A percentile compares a stretch with the other conserved stretches of the same genome.
phyloP scores from a whole-genome alignment of 2,113 vertebrate species.

The Pseudois nayaur region DNA sequence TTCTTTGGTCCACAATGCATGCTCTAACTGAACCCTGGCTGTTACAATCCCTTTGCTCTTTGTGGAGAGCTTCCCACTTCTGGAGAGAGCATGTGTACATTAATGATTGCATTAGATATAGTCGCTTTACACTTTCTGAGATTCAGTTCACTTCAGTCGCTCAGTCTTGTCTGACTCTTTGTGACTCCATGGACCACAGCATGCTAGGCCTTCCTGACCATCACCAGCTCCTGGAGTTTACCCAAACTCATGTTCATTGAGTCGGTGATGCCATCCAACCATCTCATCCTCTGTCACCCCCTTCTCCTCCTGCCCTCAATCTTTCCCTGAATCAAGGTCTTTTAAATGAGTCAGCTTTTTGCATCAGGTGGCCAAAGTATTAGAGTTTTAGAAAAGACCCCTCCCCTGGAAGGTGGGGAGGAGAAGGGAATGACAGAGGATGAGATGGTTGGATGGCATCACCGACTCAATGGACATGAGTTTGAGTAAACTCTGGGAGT shows the following conservation, averaged over 20 bases:
- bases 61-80: not conserved
- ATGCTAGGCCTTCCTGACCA: not conserved
- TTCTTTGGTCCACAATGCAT: not conserved
- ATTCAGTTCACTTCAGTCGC: not conserved
- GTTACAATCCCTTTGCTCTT: not conserved
- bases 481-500: not conserved
- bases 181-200: fast-evolving
- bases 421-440: not conserved
- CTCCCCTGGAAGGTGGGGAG: not conserved
- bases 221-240: not conserved
- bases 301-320: not conserved
- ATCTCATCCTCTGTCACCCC: not conserved
- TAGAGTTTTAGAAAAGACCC: not conserved
- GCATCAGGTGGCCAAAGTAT: not conserved
- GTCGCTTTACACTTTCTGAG: not conserved
- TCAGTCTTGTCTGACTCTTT: not conserved
- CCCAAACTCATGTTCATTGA: not conserved
- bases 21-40: not conserved
- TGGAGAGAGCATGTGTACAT: not conserved
- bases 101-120: not conserved
- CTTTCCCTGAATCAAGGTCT: not conserved
- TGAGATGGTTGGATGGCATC: not conserved
- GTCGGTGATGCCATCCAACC: not conserved
- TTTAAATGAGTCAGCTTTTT: not conserved
- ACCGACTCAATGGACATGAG: not conserved